These are phyloP conservation scores for Ametastegia equiseti DNA, from an alignment of 2,888 invertebrate genomes.

Conservation along the genomic window DNA sequence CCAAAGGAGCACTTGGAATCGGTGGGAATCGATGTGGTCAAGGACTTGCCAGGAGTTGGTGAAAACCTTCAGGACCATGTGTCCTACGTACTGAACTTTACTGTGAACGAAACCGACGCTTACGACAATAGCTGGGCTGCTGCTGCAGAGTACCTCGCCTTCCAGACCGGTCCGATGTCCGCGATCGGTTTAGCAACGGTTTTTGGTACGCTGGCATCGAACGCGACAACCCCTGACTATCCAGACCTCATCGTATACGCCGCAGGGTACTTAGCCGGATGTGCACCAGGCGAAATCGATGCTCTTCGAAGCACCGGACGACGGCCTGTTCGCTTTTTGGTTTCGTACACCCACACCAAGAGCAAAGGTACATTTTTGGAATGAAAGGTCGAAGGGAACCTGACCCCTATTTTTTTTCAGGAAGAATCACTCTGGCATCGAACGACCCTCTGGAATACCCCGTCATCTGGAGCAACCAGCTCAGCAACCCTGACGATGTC, in stretches of 20 bases:
- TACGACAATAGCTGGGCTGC: conserved; percentile 81
- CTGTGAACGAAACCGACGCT: conserved; percentile 75
- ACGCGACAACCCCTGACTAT: conserved; percentile 79
- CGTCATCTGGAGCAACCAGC: conserved; percentile 86
- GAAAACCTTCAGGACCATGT: conserved; percentile 84
- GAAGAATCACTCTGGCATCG: conserved; percentile 80
- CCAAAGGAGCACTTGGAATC: conserved; percentile 79
- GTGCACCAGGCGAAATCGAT: conserved; percentile 78
- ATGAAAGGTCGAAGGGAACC: too few species aligned
- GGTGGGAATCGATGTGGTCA: conserved; percentile 79
- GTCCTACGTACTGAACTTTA: conserved; percentile 79
- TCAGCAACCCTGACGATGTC: conserved; percentile 82
- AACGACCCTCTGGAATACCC: conserved; percentile 84
- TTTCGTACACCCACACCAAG: too few species aligned
- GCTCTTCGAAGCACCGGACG: conserved; percentile 67
- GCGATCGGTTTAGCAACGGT: conserved; percentile 76
- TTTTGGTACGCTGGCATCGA: conserved; percentile 81
- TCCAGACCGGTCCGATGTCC: conserved; percentile 81
- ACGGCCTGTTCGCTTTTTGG: too few species aligned
- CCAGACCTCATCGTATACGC: conserved; percentile 85
- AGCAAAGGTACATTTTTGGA: too few species aligned
- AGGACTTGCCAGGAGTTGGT: conserved; percentile 83
- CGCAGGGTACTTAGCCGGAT: conserved; percentile 80
- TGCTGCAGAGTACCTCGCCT: conserved; percentile 80
- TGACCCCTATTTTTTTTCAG: too few species aligned